These are phyloP conservation scores for Caiman crocodilus DNA, from an alignment of 2,797 vertebrate species.

Conservation along the genomic window DNA sequence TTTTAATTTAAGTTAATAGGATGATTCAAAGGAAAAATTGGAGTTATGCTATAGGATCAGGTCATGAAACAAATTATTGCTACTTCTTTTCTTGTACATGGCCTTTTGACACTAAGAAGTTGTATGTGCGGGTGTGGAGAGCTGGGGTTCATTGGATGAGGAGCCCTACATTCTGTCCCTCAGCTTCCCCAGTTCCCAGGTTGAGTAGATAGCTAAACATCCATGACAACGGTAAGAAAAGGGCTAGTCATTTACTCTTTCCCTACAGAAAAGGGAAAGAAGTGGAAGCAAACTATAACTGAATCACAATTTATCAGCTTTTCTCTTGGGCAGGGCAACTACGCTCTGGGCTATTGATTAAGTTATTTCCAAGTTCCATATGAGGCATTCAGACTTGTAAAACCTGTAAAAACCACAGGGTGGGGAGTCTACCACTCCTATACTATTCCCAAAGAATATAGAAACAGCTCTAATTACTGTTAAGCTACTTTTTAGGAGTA, in stretches of 20 bases:
- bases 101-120: background rate
- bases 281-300: background rate
- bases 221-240: background rate
- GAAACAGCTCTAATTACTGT: background rate
- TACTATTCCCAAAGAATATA: no score
- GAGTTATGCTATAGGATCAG: constrained; percentile 1
- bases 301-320: background rate
- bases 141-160: background rate
- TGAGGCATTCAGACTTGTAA: background rate
- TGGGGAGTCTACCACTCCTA: no score
- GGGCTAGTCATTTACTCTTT: background rate
- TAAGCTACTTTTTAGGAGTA: background rate
- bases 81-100: background rate
- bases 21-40: constrained; percentile 39
- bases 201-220: background rate
- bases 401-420: no score
- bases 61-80: constrained; percentile 12
- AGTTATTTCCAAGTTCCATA: background rate
- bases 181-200: background rate
- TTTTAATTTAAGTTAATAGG: constrained; percentile 13
- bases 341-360: background rate
- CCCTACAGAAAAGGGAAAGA: background rate
- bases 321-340: background rate
- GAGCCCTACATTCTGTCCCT: background rate
- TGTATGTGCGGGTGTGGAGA: background rate